phyloP scores from a whole-genome alignment of 2,113 vertebrate species.

The Laticauda colubrina region DNA sequence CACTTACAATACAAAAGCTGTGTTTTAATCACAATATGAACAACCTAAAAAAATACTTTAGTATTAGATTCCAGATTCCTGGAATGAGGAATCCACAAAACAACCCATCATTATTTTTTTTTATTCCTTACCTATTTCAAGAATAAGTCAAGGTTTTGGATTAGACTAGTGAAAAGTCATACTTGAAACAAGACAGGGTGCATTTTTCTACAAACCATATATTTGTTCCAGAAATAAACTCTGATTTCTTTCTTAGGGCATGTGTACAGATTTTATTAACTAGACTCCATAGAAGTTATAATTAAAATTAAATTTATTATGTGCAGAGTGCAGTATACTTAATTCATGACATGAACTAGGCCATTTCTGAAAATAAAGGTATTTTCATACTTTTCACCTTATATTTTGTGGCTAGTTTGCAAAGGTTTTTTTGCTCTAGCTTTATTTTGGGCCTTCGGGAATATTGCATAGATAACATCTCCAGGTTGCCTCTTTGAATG shows the following conservation, averaged over 20 bases:
- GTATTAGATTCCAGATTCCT: background rate
- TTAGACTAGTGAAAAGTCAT: background rate
- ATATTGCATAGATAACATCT: conserved; percentile 36
- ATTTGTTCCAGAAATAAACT: background rate
- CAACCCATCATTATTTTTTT: background rate
- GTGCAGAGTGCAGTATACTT: background rate
- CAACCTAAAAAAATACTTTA: background rate
- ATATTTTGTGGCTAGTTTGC: background rate
- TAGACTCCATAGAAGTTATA: background rate
- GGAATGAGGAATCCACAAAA: background rate
- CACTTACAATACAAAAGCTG: background rate
- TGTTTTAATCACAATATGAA: background rate
- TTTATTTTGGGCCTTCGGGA: conserved; percentile 24
- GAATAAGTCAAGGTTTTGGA: background rate
- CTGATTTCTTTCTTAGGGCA: background rate
- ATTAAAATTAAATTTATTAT: background rate
- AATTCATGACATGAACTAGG: background rate
- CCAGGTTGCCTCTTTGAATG: conserved; percentile 10
- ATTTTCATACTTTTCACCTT: background rate
- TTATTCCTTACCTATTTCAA: background rate
- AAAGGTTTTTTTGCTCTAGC: background rate
- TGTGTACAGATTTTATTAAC: background rate
- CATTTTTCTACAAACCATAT: background rate
- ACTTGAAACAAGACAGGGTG: background rate
- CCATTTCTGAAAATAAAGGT: background rate